These are phyloP conservation scores for Malacoraja senta DNA, from an alignment of 2,797 vertebrate genomes.

Conservation along the genomic window DNA sequence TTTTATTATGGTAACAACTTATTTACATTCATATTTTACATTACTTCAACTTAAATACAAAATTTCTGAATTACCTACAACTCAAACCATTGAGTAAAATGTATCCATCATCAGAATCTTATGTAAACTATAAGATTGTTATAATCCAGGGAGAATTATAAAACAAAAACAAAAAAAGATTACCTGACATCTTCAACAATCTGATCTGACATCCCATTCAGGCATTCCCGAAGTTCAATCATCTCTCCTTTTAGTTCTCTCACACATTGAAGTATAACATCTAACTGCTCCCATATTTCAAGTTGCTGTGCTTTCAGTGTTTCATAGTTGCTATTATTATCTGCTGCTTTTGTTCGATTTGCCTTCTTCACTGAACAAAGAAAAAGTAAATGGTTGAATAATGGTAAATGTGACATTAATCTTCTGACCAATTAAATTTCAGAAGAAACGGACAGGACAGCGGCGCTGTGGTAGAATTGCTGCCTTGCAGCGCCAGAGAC, in stretches of 20 bases:
- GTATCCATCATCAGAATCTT: not conserved
- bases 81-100: not conserved
- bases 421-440: not conserved
- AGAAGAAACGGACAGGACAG: not conserved
- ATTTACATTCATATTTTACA: not conserved
- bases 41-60: not conserved
- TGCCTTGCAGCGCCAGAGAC: too few relatives aligned
- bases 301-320: constrained; percentile 57
- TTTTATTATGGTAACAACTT: not conserved
- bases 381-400: not conserved
- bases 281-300: constrained; percentile 74
- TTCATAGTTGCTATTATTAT: not conserved
- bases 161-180: constrained; percentile 46
- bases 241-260: constrained; percentile 71
- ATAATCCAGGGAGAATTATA: not conserved
- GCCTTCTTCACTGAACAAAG: not conserved
- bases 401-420: not conserved
- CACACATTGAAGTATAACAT: constrained; percentile 72
- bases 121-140: not conserved
- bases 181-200: constrained; percentile 83
- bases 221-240: constrained; percentile 69
- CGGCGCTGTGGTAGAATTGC: too few relatives aligned
- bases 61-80: not conserved
- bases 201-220: constrained; percentile 70
- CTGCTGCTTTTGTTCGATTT: not conserved